These are phyloP conservation scores for Salpingus planirostris DNA, from an alignment of 2,888 invertebrate genomes.

Conservation along the genomic window DNA sequence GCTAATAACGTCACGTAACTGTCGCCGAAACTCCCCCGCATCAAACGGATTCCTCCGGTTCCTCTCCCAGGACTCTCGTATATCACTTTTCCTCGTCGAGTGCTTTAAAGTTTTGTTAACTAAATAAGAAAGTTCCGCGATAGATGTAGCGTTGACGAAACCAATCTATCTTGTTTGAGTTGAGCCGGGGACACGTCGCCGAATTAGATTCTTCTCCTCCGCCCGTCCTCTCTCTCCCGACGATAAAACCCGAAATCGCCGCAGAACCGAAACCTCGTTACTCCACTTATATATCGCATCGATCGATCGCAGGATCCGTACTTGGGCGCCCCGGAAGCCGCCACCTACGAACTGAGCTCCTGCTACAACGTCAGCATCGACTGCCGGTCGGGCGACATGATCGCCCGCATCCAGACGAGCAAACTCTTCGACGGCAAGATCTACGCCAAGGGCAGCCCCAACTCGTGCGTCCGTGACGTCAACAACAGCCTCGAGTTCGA, in stretches of 20 bases:
- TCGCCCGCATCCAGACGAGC: constrained; percentile 83
- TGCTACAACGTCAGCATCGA: constrained; percentile 93
- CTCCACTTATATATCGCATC: too few relatives aligned
- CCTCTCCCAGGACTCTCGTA: background rate
- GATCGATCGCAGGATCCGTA: constrained; percentile 69
- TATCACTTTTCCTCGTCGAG: background rate
- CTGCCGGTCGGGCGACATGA: constrained; percentile 87
- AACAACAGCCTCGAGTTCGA: constrained; percentile 84
- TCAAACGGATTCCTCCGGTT: constrained; percentile 1
- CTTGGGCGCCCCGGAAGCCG: constrained; percentile 81
- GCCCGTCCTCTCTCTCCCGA: background rate
- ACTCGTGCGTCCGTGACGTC: constrained; percentile 85
- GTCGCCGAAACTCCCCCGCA: background rate
- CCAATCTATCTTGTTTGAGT: too few relatives aligned
- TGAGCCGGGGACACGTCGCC: too few relatives aligned
- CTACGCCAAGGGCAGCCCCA: constrained; percentile 89
- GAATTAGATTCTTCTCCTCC: background rate
- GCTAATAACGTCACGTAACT: constrained; percentile 1
- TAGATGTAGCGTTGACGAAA: too few relatives aligned
- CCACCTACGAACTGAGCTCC: constrained; percentile 85
- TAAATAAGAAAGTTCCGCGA: too few relatives aligned
- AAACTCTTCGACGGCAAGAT: constrained; percentile 91
- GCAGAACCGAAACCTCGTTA: too few relatives aligned
- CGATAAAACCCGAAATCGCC: too few relatives aligned
- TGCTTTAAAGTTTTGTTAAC: too few relatives aligned